A percentile compares a stretch with the other conserved stretches of the same genome.
phyloP scores from a whole-genome alignment of 2,888 invertebrate genomes.

The Rotaria macrura region DNA sequence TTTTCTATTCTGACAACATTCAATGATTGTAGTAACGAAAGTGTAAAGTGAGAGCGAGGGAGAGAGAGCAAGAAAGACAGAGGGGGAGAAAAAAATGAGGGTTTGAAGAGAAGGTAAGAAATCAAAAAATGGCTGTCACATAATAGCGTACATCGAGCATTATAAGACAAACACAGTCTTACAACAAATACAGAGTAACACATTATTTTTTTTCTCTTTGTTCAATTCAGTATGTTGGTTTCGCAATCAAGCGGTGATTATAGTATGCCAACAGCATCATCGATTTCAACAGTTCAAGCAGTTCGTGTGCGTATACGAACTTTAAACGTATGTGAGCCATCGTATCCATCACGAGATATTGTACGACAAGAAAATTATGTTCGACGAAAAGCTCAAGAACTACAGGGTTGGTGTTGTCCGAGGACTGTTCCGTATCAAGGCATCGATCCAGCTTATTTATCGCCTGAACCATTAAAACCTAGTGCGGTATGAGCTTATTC shows the following conservation, averaged over 20 bases:
- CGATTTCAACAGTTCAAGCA: background rate
- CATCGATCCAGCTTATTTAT: background rate
- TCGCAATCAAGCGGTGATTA: background rate
- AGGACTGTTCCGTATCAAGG: background rate
- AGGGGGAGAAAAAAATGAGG: background rate
- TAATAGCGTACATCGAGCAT: background rate
- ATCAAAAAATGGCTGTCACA: constrained; percentile 1
- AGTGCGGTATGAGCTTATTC: background rate
- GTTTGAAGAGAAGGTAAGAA: background rate
- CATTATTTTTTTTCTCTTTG: background rate
- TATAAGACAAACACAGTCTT: background rate
- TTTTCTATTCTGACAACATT: background rate
- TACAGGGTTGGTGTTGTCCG: background rate
- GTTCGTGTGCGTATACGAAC: background rate
- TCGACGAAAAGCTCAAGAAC: background rate
- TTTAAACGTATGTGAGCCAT: background rate
- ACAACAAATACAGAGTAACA: background rate
- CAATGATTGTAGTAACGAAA: constrained; percentile 7
- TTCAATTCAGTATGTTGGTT: background rate
- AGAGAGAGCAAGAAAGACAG: too few species aligned
- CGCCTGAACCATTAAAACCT: background rate
- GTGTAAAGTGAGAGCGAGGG: background rate
- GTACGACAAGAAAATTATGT: background rate
- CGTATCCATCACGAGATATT: background rate
- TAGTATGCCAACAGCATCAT: background rate